Evolutionary conservation across 2,888 invertebrate genomes (phyloP).

Genomic region (Tenodera sinensis): DNA sequence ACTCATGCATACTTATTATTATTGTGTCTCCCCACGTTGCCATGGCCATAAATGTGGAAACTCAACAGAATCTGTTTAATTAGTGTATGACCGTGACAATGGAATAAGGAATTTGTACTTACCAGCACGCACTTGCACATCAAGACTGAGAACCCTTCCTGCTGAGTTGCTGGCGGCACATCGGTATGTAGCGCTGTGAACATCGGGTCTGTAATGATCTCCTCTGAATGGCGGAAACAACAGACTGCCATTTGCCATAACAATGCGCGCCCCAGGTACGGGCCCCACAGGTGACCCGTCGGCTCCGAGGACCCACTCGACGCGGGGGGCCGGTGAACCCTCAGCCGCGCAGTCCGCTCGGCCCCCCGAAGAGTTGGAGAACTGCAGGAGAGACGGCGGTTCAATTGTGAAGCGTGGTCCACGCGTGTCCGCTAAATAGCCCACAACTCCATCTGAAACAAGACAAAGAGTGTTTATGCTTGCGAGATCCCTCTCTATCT

Average conservation of each 20-base stretch:
- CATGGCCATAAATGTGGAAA: too few species aligned
- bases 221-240: conserved; percentile 36
- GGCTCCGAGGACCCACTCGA: conserved; percentile 30
- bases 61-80: too few species aligned
- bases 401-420: conserved; percentile 33
- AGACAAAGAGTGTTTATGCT: background rate
- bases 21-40: too few species aligned
- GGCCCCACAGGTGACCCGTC: conserved; percentile 33
- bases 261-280: conserved; percentile 32
- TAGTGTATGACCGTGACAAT: too few species aligned
- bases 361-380: conserved; percentile 33
- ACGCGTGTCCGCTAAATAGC: conserved; percentile 29
- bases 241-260: conserved; percentile 35
- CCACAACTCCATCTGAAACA: background rate
- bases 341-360: conserved; percentile 31
- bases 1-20: too few species aligned
- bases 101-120: background rate
- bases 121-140: conserved; percentile 24
- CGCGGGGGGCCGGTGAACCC: conserved; percentile 31
- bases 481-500: too few species aligned
- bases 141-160: conserved; percentile 19
- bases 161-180: conserved; percentile 30
- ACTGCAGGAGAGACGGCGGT: conserved; percentile 31
- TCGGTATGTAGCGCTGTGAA: conserved; percentile 36
- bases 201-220: conserved; percentile 36